Percentiles rank a stretch among this genome's conserved stretches.
Conservation (phyloP, 2,888 invertebrate species). For the Hirtodrosophila alboralis region DNA sequence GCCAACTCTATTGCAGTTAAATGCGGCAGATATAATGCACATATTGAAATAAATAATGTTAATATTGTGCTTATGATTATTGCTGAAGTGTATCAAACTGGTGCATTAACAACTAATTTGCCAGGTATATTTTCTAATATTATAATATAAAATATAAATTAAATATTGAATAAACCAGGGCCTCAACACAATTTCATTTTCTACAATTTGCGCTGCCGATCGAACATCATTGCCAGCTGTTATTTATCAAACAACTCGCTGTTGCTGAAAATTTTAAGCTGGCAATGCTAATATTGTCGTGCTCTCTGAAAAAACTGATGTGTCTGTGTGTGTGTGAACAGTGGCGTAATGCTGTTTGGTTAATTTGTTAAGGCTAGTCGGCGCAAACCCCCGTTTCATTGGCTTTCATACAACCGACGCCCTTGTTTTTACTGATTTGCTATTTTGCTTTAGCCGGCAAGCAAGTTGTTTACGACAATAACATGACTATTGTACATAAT, state of each 20-base stretch:
- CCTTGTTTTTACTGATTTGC: constrained; percentile 25
- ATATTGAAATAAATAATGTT: not conserved
- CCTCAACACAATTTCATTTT: not conserved
- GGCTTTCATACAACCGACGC: constrained; percentile 18
- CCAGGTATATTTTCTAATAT: too few relatives aligned
- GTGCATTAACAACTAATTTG: too few relatives aligned
- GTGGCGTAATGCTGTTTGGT: constrained; percentile 28
- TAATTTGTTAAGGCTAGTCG: too few relatives aligned
- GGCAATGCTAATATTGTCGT: constrained; percentile 48
- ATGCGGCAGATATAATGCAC: not conserved
- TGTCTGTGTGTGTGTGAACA: constrained; percentile 42
- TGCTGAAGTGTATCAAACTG: not conserved
- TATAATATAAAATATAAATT: not conserved
- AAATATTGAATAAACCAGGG: constrained; percentile 27
- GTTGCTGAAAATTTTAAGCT: constrained; percentile 24
- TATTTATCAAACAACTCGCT: constrained; percentile 31
- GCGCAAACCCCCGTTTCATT: constrained; percentile 8
- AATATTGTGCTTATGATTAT: not conserved
- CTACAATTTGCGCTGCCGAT: constrained; percentile 29
- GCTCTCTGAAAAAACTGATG: constrained; percentile 28
- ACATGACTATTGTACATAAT: too few relatives aligned
- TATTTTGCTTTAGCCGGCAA: constrained; percentile 54
- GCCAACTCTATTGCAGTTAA: constrained; percentile 7
- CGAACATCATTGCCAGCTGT: constrained; percentile 48
- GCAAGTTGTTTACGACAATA: constrained; percentile 33